Percentiles rank a stretch among this genome's conserved stretches.
Conservation (phyloP, 2,888 invertebrate species). For the Cantharis rustica region DNA sequence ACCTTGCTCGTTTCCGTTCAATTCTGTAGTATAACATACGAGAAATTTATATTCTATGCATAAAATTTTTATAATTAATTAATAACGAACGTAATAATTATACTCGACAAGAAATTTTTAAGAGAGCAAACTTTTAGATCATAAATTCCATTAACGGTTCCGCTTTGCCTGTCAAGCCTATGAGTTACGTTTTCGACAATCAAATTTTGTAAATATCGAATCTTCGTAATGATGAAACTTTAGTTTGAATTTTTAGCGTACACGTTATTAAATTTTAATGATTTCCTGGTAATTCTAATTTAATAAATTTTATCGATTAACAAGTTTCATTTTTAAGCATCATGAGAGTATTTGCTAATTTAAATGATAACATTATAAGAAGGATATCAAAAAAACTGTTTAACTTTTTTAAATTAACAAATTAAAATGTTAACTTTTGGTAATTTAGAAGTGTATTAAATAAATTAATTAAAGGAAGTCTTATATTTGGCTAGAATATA, state of each 20-base stretch:
- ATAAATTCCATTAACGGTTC: not conserved
- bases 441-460: not conserved
- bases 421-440: not conserved
- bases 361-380: not conserved
- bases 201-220: not conserved
- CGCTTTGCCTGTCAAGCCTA: not conserved
- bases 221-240: not conserved
- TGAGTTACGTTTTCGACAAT: not conserved
- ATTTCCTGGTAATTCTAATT: not conserved
- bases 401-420: not conserved
- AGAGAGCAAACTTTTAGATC: not conserved
- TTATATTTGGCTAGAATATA: not conserved
- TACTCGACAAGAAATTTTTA: not conserved
- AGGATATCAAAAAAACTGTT: not conserved
- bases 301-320: not conserved
- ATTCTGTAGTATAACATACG: not conserved
- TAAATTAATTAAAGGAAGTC: not conserved
- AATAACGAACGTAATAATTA: not conserved
- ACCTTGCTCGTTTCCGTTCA: not conserved
- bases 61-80: not conserved
- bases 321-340: not conserved
- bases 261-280: not conserved
- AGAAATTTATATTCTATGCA: not conserved
- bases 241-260: not conserved
- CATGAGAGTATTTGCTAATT: not conserved